Conservation (phyloP, 2,113 vertebrate species). For the Guaruba guarouba region DNA sequence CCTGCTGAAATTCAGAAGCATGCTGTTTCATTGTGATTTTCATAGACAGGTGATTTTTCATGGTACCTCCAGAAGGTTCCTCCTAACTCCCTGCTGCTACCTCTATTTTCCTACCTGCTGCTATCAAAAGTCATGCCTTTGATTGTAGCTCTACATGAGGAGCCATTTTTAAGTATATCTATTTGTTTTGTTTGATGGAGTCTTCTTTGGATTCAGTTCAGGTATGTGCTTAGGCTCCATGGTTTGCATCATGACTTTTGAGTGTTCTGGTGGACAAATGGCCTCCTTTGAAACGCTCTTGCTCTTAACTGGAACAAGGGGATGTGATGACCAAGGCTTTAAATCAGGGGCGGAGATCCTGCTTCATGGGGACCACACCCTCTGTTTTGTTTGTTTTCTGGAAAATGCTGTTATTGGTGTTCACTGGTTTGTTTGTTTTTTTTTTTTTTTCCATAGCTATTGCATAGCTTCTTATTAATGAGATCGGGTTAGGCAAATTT, state of each 20-base stretch:
- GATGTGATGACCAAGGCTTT: background rate
- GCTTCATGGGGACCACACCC: background rate
- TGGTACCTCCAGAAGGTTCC: slow-evolving; percentile 14
- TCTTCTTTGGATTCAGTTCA: background rate
- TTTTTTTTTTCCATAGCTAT: background rate
- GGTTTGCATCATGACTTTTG: background rate
- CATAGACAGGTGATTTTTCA: slow-evolving; percentile 75
- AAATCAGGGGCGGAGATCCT: background rate
- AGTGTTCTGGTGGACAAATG: background rate
- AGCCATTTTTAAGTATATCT: background rate
- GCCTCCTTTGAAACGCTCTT: background rate
- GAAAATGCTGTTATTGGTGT: background rate
- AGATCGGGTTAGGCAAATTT: slow-evolving; percentile 1
- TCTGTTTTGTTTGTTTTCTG: background rate
- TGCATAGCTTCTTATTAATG: background rate
- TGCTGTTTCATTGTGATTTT: slow-evolving; percentile 74
- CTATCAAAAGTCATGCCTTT: background rate
- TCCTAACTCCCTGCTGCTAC: background rate
- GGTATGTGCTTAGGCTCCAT: background rate
- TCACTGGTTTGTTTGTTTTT: background rate
- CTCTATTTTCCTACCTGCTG: slow-evolving; percentile 53
- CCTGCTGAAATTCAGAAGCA: slow-evolving; percentile 63
- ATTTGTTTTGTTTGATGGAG: slow-evolving; percentile 13
- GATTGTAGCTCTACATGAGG: background rate
- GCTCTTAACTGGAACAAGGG: background rate